Conservation (phyloP, 2,113 vertebrate genomes). For the Podarcis cretensis region DNA sequence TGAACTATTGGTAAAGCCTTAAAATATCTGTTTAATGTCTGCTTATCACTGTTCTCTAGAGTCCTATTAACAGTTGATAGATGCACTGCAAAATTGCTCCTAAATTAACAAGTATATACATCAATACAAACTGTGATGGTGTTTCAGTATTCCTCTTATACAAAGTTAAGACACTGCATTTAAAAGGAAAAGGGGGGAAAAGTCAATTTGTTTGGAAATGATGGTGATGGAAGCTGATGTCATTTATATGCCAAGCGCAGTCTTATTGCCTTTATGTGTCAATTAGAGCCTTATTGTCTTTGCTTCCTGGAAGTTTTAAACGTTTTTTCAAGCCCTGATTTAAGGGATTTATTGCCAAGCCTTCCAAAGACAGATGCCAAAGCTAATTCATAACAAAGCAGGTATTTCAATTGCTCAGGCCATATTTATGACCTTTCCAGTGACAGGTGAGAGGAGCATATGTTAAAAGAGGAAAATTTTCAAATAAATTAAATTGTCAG, state of each 20-base stretch:
- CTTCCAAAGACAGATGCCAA: not conserved
- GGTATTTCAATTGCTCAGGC: not conserved
- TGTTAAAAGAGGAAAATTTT: not conserved
- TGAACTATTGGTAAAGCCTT: conserved; percentile 47
- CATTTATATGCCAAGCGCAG: conserved; percentile 30
- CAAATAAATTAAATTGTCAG: not conserved
- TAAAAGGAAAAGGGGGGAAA: not conserved
- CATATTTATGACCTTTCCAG: not conserved
- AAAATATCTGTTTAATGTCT: conserved; percentile 51
- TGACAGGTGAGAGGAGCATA: not conserved
- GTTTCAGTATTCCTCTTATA: conserved; percentile 18
- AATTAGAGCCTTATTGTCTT: conserved; percentile 44
- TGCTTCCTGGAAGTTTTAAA: not conserved
- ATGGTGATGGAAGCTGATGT: conserved; percentile 37
- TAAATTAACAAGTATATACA: conserved; percentile 46
- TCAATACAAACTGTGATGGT: conserved; percentile 32
- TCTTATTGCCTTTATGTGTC: not conserved
- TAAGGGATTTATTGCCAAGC: not conserved
- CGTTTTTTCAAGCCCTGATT: not conserved
- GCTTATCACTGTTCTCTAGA: conserved; percentile 46
- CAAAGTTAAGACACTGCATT: conserved; percentile 33
- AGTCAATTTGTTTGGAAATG: conserved; percentile 36
- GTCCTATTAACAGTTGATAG: conserved; percentile 36
- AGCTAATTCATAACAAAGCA: not conserved
- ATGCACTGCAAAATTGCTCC: conserved; percentile 44